These are phyloP conservation scores for Ceratosolen fusciceps DNA, from an alignment of 1,140 invertebrate genomes.

Conservation along the genomic window DNA sequence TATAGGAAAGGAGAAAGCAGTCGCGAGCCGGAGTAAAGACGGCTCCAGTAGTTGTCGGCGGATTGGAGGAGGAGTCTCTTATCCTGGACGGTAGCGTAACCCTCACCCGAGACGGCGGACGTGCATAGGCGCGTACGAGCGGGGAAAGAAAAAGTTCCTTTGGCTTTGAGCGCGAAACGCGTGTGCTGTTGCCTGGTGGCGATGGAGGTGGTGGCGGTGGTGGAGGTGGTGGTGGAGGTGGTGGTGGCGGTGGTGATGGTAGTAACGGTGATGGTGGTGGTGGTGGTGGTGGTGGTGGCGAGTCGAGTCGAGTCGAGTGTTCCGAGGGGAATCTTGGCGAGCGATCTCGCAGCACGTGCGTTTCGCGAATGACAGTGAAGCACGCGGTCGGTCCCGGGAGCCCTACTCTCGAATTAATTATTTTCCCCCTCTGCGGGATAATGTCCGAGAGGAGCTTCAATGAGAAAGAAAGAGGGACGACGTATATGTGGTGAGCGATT, in stretches of 20 bases:
- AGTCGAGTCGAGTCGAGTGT: no score
- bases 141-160: background rate
- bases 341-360: constrained; percentile 17
- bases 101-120: background rate
- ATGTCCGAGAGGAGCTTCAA: background rate
- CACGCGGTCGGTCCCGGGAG: background rate
- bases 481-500: background rate
- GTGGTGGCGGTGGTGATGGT: no score
- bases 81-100: background rate
- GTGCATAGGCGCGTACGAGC: background rate
- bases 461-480: background rate
- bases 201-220: no score
- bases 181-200: no score
- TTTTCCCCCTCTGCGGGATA: background rate
- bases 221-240: no score
- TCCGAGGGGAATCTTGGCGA: no score
- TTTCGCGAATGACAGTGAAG: constrained; percentile 24
- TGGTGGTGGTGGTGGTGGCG: no score
- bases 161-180: no score
- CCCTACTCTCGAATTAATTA: constrained; percentile 21
- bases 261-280: no score
- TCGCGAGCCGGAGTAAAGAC: background rate
- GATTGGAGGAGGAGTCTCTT: no score
- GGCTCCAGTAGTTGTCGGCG: background rate
- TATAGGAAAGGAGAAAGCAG: background rate